Evolutionary conservation across 2,797 vertebrate genomes (phyloP).

Genomic region (Xiphophorus birchmanni): DNA sequence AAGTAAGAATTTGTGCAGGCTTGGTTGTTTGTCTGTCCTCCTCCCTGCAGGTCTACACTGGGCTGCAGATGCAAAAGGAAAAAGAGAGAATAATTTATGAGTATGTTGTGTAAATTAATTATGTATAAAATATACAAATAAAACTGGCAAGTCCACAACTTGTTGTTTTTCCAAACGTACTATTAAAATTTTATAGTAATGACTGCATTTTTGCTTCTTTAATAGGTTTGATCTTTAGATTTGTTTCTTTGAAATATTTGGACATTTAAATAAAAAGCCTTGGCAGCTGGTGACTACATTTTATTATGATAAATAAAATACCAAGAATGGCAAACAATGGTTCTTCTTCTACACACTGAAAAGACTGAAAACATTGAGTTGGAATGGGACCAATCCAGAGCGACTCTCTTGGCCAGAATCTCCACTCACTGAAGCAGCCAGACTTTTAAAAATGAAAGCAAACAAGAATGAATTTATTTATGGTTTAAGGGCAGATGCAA

Average conservation of each 20-base stretch:
- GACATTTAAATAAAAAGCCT: not conserved
- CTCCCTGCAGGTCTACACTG: too few relatives aligned
- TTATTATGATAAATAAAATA: not conserved
- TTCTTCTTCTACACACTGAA: not conserved
- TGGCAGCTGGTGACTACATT: not conserved
- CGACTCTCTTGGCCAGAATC: not conserved
- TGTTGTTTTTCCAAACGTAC: not conserved
- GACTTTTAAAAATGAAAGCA: not conserved
- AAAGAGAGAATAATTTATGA: not conserved
- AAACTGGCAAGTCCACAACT: not conserved
- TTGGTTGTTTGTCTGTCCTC: not conserved
- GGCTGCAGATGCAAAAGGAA: too few relatives aligned
- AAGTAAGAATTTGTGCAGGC: not conserved
- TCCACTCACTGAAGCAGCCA: not conserved
- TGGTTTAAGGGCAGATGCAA: too few relatives aligned
- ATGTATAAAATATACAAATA: not conserved
- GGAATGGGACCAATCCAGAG: not conserved
- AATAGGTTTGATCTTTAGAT: not conserved
- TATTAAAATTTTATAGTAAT: not conserved
- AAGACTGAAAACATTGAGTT: not conserved
- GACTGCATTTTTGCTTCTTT: not conserved
- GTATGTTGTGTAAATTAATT: not conserved
- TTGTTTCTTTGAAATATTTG: not conserved
- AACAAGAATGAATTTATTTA: not conserved
- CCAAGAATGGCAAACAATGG: not conserved